Percentiles rank a stretch among this genome's conserved stretches.
Evolutionary conservation across 2,888 invertebrate genomes (phyloP).

Genomic region (Coecobrya sp.): DNA sequence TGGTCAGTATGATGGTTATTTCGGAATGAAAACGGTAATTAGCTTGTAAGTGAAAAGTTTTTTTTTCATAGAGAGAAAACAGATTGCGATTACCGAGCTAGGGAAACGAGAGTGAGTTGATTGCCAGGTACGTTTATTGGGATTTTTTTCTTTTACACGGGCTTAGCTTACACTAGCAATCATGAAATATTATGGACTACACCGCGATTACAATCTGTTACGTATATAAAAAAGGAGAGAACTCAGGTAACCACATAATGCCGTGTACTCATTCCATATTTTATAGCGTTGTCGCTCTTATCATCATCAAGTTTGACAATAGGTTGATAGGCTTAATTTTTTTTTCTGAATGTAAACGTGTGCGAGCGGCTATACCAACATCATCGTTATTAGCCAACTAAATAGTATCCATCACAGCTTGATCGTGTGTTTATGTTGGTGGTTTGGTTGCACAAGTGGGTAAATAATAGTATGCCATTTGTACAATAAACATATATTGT

Average conservation of each 20-base stretch:
- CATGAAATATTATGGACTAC: not conserved
- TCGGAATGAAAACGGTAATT: conserved; percentile 2
- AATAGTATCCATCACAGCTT: not conserved
- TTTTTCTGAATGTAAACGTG: not conserved
- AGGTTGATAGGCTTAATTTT: not conserved
- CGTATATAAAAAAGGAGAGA: not conserved
- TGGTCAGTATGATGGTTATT: not conserved
- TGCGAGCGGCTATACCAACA: no score
- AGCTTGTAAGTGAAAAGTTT: not conserved
- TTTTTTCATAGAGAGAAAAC: not conserved
- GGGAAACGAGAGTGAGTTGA: not conserved
- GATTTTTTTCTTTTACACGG: no score
- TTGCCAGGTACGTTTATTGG: no score
- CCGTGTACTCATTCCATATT: not conserved
- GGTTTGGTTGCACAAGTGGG: not conserved
- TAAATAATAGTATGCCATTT: not conserved
- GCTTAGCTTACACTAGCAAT: not conserved
- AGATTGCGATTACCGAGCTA: not conserved
- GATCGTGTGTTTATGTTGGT: not conserved
- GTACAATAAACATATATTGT: not conserved
- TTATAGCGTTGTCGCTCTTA: not conserved
- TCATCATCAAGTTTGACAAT: not conserved
- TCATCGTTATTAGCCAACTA: no score
- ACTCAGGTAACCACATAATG: not conserved
- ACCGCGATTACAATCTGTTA: not conserved